These are phyloP conservation scores for Leptinotarsa haldemani DNA, from an alignment of 2,888 invertebrate genomes.

Conservation along the genomic window DNA sequence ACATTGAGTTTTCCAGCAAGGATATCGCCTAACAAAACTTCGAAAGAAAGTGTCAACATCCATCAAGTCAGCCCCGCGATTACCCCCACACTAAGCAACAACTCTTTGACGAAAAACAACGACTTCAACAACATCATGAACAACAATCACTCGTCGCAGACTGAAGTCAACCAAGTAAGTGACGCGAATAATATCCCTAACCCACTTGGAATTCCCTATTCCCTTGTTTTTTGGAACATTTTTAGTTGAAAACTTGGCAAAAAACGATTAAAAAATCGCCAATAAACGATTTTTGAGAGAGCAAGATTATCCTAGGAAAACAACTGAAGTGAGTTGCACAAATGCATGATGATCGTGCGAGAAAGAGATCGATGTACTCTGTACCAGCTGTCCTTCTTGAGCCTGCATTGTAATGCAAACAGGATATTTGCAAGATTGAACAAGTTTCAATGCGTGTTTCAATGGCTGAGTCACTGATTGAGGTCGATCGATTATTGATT, in stretches of 20 bases:
- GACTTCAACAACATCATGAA: conserved; percentile 63
- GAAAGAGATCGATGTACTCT: conserved; percentile 18
- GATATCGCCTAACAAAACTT: conserved; percentile 83
- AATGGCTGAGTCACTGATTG: conserved; percentile 23
- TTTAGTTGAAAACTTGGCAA: conserved; percentile 6
- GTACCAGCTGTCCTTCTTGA: conserved; percentile 25
- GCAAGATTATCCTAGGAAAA: conserved; percentile 5
- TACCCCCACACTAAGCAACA: conserved; percentile 72
- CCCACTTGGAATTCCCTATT: not conserved
- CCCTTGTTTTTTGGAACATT: not conserved
- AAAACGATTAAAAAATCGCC: not conserved
- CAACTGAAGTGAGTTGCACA: conserved; percentile 14
- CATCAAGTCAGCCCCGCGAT: conserved; percentile 69
- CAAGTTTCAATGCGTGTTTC: conserved; percentile 41
- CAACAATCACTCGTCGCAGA: conserved; percentile 55
- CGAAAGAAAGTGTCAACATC: conserved; percentile 77
- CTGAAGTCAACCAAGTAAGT: conserved; percentile 63
- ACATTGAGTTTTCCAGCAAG: conserved; percentile 89
- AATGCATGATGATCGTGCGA: not conserved
- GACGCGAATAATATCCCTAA: not conserved
- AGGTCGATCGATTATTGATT: conserved; percentile 22
- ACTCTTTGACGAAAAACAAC: conserved; percentile 62
- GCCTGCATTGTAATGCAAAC: conserved; percentile 31
- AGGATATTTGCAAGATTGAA: conserved; percentile 50
- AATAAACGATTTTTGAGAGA: not conserved